Evolutionary conservation across 1,140 invertebrate species (phyloP).

Genomic region (Magallana ariakensis): DNA sequence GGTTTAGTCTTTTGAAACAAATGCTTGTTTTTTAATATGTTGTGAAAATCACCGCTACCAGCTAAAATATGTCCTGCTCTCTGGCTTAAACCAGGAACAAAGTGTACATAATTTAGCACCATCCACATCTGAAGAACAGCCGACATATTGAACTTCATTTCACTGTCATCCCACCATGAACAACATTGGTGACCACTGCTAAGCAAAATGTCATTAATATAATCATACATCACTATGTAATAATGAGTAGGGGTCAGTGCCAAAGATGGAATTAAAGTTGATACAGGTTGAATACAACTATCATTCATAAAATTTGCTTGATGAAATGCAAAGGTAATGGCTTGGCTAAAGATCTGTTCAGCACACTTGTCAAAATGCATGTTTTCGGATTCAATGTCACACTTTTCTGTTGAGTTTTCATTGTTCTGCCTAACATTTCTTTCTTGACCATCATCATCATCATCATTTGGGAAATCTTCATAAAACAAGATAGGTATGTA

Average conservation of each 20-base stretch:
- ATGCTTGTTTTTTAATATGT: not conserved
- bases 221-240: constrained; percentile 23
- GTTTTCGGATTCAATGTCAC: not conserved
- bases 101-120: not conserved
- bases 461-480: not conserved
- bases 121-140: constrained; percentile 24
- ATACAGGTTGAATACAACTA: not conserved
- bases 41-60: not conserved
- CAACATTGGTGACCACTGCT: not conserved
- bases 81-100: not conserved
- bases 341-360: constrained; percentile 25
- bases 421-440: too few relatives aligned
- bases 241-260: not conserved
- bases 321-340: constrained; percentile 26
- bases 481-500: constrained; percentile 12
- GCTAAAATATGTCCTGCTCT: not conserved
- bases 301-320: not conserved
- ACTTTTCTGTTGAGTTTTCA: not conserved
- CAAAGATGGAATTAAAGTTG: not conserved
- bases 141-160: not conserved
- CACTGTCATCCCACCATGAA: constrained; percentile 11
- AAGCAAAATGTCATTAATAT: constrained; percentile 12
- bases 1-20: not conserved
- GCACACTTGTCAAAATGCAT: constrained; percentile 5
- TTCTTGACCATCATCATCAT: not conserved